phyloP scores from a whole-genome alignment of 92 coral and sea anemone species.

The Paramuricea clavata region DNA sequence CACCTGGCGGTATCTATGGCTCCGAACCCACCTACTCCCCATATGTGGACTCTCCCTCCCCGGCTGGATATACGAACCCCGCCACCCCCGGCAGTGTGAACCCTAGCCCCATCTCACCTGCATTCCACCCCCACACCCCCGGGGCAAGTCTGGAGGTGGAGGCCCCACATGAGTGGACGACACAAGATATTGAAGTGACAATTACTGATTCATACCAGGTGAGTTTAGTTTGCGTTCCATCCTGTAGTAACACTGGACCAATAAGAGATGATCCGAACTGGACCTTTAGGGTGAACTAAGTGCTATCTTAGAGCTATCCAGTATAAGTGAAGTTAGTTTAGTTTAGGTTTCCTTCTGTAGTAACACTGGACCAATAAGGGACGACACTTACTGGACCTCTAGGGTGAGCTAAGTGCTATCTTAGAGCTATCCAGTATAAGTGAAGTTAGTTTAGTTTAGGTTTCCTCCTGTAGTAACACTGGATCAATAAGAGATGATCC shows the following conservation, averaged over 20 bases:
- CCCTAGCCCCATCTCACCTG: slow-evolving; percentile 94
- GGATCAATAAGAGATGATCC: no score
- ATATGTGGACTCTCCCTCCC: slow-evolving; percentile 96
- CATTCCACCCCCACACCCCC: slow-evolving; percentile 94
- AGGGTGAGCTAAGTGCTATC: no score
- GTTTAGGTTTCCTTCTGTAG: no score
- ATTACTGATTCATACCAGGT: slow-evolving; percentile 94
- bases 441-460: no score
- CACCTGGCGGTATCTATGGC: slow-evolving; percentile 99
- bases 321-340: no score
- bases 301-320: no score
- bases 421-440: no score
- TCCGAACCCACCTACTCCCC: slow-evolving; percentile 99
- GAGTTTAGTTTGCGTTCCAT: neutral
- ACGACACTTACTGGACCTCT: no score
- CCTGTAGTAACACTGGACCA: neutral
- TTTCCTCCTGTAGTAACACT: no score
- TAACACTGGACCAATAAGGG: no score
- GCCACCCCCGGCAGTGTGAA: slow-evolving; percentile 95
- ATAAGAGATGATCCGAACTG: no score
- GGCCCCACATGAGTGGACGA: slow-evolving; percentile 91
- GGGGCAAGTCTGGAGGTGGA: slow-evolving; percentile 91
- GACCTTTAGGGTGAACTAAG: no score
- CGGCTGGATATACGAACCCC: slow-evolving; percentile 95
- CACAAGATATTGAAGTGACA: slow-evolving; percentile 94